Evolutionary conservation across 2,797 vertebrate species (phyloP), one percentile per base, ranked within the genome.

Genomic region (Gadopsis bispinosus): DNA sequence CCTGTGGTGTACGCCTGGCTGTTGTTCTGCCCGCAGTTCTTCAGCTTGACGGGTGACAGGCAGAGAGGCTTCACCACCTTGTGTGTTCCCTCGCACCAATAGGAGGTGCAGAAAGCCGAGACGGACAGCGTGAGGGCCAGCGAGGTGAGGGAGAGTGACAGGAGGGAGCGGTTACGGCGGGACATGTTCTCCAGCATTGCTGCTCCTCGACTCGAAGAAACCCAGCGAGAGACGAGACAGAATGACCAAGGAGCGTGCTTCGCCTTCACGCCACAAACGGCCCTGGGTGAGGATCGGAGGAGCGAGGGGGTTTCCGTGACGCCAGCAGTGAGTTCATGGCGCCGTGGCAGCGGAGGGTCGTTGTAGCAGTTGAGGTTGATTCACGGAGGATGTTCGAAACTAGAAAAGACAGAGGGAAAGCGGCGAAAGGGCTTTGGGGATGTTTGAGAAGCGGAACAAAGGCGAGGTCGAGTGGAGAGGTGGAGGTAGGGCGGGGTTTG

Each of bases 21-120:
- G 89, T 93, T 93, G 83, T 92, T 92, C 80, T 91, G 82, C 13
- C 90, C 92, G 0, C 95, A 96, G 91, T 95, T 95, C 83, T 94
- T 95, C 90, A 94, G 87, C 87, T 95, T 95, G 75, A 95, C 94
- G 0, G 95, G 94, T 0, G 95, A 96, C 67, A 96, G 89, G 73
- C 95, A 96, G 41, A 94, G 92, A 0, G 95, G 95, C 80, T 96
- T 96, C 65, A 96, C 95, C 87, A 96, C 95, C 87, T 96, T 95
- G 84, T 95, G 94, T 0, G 93, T 95, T 1, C 95, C 95, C 79
- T 92, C 95, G 5, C 93, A 95, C 95, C 95, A 96, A 62, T 96
- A 96, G 41, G 95, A 96, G 54, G 95, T 96, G 88, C 93, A 93
- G 85, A 95, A 95, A 0, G 95, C 95, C 5, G 79, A 92, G 39